Conservation (phyloP, 2,797 vertebrate species). For the Brachyalestes nurse region DNA sequence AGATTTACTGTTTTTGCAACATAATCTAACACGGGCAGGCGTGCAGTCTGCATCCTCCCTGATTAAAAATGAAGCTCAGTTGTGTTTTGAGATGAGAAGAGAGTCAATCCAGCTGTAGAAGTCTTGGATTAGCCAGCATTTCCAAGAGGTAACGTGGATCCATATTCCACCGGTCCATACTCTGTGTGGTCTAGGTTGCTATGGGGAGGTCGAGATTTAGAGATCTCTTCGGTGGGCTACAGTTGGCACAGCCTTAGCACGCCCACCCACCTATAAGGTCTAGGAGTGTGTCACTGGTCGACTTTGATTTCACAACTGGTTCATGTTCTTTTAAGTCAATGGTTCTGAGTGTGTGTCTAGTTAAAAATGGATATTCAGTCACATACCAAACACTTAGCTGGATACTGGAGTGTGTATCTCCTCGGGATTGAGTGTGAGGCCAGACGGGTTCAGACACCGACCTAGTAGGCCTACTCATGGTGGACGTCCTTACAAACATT, state of each 20-base stretch:
- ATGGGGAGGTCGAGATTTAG: neutral
- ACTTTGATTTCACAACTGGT: neutral
- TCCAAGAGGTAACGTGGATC: slow-evolving; percentile 67
- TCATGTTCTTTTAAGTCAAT: neutral
- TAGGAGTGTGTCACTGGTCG: neutral
- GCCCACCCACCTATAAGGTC: neutral
- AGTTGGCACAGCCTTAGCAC: neutral
- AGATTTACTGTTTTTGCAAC: neutral
- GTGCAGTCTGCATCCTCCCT: neutral
- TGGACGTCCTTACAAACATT: slow-evolving; percentile 1
- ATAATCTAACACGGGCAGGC: neutral
- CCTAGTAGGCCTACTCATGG: slow-evolving; percentile 26
- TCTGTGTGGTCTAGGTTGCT: no score
- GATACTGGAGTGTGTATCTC: slow-evolving; percentile 55
- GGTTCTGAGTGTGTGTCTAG: neutral
- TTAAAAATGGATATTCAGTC: no score
- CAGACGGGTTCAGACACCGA: slow-evolving; percentile 60
- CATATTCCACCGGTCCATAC: neutral
- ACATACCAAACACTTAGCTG: slow-evolving; percentile 24
- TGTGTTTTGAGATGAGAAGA: slow-evolving; percentile 57
- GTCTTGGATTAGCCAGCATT: slow-evolving; percentile 57
- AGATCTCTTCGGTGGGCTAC: neutral
- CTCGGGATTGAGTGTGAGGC: slow-evolving; percentile 65
- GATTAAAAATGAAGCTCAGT: neutral
- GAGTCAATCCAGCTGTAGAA: slow-evolving; percentile 54